Evolutionary conservation across 2,888 invertebrate genomes (phyloP).

Genomic region (Aproaerema taeniolella): DNA sequence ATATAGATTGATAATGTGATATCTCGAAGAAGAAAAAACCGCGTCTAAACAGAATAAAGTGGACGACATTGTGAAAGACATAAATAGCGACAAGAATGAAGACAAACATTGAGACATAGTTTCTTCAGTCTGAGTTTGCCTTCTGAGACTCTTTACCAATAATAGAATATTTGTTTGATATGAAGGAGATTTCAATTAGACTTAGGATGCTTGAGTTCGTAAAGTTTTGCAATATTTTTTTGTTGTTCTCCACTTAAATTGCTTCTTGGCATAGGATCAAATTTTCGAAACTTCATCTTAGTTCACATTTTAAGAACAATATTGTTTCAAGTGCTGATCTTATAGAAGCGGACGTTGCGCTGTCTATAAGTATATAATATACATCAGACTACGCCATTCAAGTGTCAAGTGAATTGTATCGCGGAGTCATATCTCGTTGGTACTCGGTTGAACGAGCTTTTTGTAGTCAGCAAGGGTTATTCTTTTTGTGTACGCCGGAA

Average conservation of each 20-base stretch:
- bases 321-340: neutral
- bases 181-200: conserved; percentile 12
- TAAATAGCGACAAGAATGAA: conserved; percentile 18
- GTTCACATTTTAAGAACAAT: neutral
- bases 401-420: conserved; percentile 10
- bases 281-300: conserved; percentile 2
- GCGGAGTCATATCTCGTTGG: conserved; percentile 3
- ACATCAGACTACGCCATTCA: conserved; percentile 10
- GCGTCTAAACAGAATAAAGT: conserved; percentile 20
- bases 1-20: conserved; percentile 29
- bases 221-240: conserved; percentile 2
- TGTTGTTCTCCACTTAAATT: conserved; percentile 3
- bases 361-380: conserved; percentile 4
- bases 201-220: conserved; percentile 4
- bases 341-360: conserved; percentile 3
- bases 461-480: conserved; percentile 49
- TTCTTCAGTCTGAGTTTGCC: conserved; percentile 8
- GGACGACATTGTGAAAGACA: conserved; percentile 19
- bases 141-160: conserved; percentile 12
- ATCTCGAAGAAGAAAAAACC: conserved; percentile 28
- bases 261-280: conserved; percentile 6
- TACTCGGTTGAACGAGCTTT: conserved; percentile 34
- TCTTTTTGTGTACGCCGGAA: conserved; percentile 56
- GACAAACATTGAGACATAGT: conserved; percentile 17
- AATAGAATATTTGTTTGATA: conserved; percentile 6